A percentile compares a stretch with the other conserved stretches of the same genome.
These are phyloP conservation scores for Athetis lepigone DNA, from an alignment of 2,888 invertebrate genomes.

Conservation along the genomic window DNA sequence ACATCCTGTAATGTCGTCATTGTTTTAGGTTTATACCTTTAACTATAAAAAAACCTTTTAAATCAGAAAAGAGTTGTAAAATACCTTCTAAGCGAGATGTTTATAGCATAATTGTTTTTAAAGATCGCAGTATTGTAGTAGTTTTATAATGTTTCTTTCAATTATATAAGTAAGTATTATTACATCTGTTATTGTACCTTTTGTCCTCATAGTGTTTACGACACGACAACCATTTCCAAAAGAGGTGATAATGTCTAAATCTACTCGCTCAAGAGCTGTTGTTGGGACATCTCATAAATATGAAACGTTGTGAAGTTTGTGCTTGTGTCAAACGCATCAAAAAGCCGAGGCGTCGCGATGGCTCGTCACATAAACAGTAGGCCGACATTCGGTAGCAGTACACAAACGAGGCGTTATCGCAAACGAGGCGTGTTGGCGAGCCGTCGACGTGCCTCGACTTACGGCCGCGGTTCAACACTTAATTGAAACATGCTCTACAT, in stretches of 20 bases:
- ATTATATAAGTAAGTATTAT: no score
- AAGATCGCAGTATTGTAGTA: no score
- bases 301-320: conserved; percentile 4
- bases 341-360: conserved; percentile 15
- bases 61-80: no score
- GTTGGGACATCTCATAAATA: conserved; percentile 35
- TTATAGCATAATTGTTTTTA: no score
- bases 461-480: conserved; percentile 36
- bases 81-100: no score
- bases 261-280: background rate
- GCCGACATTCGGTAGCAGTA: conserved; percentile 49
- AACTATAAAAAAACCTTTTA: no score
- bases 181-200: background rate
- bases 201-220: background rate
- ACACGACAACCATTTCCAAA: conserved; percentile 9
- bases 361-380: conserved; percentile 49
- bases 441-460: conserved; percentile 47
- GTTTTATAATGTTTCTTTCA: no score
- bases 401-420: conserved; percentile 38
- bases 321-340: conserved; percentile 42
- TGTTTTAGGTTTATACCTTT: no score
- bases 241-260: conserved; percentile 31
- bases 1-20: no score
- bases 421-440: conserved; percentile 34
- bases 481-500: conserved; percentile 57